Percentiles rank a stretch among this genome's conserved stretches.
phyloP scores from a whole-genome alignment of 2,113 vertebrate genomes.

The Coturnix japonica region DNA sequence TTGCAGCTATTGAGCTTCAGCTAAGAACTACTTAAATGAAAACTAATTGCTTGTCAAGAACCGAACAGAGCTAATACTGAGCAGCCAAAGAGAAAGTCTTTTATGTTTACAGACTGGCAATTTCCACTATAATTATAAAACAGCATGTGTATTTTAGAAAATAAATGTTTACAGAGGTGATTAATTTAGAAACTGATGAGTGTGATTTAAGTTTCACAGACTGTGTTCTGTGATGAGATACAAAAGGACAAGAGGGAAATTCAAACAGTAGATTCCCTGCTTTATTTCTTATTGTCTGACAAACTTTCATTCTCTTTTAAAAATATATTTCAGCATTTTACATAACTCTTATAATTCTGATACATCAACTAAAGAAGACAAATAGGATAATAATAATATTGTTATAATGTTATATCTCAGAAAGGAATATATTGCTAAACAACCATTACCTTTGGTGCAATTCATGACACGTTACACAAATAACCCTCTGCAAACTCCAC shows the following conservation, averaged over 20 bases:
- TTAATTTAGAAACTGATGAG: background rate
- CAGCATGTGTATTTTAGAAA: background rate
- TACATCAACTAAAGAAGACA: constrained; percentile 9
- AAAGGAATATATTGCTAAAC: constrained; percentile 20
- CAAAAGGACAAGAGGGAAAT: background rate
- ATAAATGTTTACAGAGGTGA: background rate
- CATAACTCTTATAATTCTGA: constrained; percentile 48
- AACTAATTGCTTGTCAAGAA: background rate
- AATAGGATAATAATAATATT: constrained; percentile 26
- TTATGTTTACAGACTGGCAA: background rate
- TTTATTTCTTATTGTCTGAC: background rate
- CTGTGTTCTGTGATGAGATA: background rate
- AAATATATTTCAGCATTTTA: background rate
- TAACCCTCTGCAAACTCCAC: background rate
- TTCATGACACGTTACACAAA: background rate
- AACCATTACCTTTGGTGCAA: background rate
- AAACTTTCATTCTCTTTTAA: constrained; percentile 26
- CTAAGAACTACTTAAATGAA: background rate
- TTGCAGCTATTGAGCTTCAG: background rate
- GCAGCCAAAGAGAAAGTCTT: background rate
- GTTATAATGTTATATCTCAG: constrained; percentile 29
- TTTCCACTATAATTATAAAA: background rate
- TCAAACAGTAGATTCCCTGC: background rate
- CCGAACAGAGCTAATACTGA: background rate
- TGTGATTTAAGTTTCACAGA: background rate